phyloP scores from a whole-genome alignment of 2,113 vertebrate genomes.

The Pagrus major region DNA sequence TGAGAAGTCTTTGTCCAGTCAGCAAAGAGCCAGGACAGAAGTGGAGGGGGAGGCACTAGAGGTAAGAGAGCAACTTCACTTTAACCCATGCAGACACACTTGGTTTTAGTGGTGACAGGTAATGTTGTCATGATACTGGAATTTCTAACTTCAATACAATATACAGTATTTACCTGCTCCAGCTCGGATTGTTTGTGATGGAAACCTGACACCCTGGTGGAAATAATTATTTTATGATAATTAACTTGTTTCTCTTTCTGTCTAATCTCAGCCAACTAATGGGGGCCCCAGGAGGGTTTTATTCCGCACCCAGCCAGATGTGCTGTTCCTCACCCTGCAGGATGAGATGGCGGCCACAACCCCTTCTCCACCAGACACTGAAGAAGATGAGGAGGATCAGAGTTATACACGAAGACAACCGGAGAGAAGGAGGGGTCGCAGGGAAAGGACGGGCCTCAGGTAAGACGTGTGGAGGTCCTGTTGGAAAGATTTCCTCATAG shows the following conservation, averaged over 20 bases:
- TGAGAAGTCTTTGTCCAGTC: slow-evolving; percentile 58
- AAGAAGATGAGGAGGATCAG: slow-evolving; percentile 51
- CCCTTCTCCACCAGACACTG: slow-evolving; percentile 52
- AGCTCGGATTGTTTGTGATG: no score
- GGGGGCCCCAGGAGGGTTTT: slow-evolving; percentile 78
- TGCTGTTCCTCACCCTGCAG: slow-evolving; percentile 76
- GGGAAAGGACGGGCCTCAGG: slow-evolving; percentile 27
- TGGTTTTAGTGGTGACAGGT: neutral
- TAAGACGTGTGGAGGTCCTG: slow-evolving; percentile 4
- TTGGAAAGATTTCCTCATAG: neutral
- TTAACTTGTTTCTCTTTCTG: neutral
- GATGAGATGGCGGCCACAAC: slow-evolving; percentile 41
- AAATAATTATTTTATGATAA: neutral
- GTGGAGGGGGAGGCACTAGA: slow-evolving; percentile 57
- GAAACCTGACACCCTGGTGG: no score
- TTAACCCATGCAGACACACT: neutral
- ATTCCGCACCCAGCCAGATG: slow-evolving; percentile 83
- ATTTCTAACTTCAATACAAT: no score
- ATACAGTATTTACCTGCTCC: no score
- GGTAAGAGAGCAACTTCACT: slow-evolving; percentile 54
- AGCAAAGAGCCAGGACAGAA: slow-evolving; percentile 35
- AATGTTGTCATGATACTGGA: no score
- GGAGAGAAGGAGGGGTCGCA: slow-evolving; percentile 5
- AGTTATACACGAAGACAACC: slow-evolving; percentile 1
- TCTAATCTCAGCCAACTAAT: slow-evolving; percentile 56